phyloP scores from a whole-genome alignment of 2,888 invertebrate genomes.

The Eupithecia abbreviata region DNA sequence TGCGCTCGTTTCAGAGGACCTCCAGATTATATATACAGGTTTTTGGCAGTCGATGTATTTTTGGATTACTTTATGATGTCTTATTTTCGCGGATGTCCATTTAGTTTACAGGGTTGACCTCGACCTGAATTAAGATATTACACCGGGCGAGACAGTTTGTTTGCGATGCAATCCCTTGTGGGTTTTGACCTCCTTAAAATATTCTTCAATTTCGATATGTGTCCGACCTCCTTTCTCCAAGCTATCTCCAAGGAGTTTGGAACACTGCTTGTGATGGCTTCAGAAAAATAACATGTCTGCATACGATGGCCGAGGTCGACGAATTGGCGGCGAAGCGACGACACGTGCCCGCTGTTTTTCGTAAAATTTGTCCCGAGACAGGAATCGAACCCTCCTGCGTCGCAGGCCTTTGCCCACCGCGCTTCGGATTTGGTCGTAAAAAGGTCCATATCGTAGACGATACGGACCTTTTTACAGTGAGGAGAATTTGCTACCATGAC shows the following conservation, averaged over 20 bases:
- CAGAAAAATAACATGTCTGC: background rate
- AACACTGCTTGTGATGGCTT: background rate
- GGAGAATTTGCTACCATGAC: too few relatives aligned
- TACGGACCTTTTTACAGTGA: too few relatives aligned
- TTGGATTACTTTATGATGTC: slow-evolving; percentile 7
- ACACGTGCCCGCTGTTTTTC: background rate
- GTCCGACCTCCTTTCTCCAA: background rate
- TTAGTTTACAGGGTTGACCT: background rate
- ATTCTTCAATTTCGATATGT: background rate
- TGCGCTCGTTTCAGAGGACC: slow-evolving; percentile 5
- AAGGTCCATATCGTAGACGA: too few relatives aligned
- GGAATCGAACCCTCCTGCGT: too few relatives aligned
- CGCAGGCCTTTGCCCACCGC: too few relatives aligned
- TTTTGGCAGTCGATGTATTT: slow-evolving; percentile 8
- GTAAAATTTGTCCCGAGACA: too few relatives aligned
- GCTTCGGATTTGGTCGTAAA: too few relatives aligned
- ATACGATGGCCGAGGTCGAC: background rate
- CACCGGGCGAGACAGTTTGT: background rate
- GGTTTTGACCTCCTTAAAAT: background rate
- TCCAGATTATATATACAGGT: slow-evolving; percentile 3
- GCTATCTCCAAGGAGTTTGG: background rate
- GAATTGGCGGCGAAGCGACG: background rate
- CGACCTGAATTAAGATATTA: slow-evolving; percentile 4
- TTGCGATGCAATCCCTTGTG: background rate
- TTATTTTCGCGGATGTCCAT: slow-evolving; percentile 7